Conservation (phyloP, 1,140 invertebrate genomes). For the Pantala flavescens region DNA sequence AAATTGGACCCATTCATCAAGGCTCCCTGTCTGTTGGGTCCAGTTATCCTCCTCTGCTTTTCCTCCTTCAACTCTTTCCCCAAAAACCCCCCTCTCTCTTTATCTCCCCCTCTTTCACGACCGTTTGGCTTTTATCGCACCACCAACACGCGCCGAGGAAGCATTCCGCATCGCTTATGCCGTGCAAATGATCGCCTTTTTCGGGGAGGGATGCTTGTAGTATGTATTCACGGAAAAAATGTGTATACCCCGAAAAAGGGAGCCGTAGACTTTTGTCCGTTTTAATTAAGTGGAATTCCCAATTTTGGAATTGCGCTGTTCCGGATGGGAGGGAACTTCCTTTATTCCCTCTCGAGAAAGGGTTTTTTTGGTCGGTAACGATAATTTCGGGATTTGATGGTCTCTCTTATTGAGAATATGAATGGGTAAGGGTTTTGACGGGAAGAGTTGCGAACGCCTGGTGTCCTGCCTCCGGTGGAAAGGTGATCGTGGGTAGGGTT, state of each 20-base stretch:
- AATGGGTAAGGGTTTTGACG: no score
- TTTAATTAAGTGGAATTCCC: slow-evolving; percentile 10
- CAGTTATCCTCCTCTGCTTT: slow-evolving; percentile 1
- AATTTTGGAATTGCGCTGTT: neutral
- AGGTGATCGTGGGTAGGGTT: no score
- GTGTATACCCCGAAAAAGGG: neutral
- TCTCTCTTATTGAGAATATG: no score
- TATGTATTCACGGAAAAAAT: neutral
- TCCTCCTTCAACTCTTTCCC: neutral
- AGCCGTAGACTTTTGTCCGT: neutral
- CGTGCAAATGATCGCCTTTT: neutral
- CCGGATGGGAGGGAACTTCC: no score
- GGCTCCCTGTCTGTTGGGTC: slow-evolving; percentile 13
- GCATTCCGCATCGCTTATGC: neutral
- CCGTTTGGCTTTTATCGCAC: neutral
- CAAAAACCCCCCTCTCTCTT: neutral
- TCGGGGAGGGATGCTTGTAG: neutral
- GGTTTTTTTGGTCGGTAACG: no score
- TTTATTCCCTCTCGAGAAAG: no score
- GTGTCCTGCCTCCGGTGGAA: no score
- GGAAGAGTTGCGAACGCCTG: no score
- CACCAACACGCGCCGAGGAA: neutral
- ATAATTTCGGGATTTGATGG: no score
- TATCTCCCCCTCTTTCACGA: neutral
- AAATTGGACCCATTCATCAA: slow-evolving; percentile 17